Conservation (phyloP, 2,113 vertebrate species). For the Panthera uncia region DNA sequence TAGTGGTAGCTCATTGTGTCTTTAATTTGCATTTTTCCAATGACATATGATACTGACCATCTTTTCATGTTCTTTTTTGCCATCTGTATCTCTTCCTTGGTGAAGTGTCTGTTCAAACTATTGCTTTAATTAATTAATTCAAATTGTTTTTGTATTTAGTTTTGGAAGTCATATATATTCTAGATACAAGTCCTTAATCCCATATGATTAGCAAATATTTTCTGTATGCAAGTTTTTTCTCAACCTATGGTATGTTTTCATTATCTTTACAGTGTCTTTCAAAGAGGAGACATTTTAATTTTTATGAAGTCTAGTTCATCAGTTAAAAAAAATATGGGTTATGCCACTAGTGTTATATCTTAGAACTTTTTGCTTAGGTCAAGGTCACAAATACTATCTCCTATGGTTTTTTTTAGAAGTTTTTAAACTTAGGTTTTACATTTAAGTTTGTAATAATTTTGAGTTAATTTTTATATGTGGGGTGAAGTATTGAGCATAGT, state of each 20-base stretch:
- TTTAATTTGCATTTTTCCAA: neutral
- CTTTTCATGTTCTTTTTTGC: neutral
- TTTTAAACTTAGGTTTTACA: neutral
- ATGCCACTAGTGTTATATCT: neutral
- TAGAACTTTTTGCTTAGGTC: neutral
- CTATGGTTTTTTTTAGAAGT: neutral
- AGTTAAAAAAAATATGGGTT: neutral
- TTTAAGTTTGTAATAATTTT: neutral
- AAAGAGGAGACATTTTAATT: neutral
- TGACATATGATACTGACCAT: neutral
- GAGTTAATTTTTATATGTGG: neutral
- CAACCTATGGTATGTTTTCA: neutral
- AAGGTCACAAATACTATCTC: neutral
- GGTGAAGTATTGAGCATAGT: neutral
- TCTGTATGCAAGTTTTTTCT: neutral
- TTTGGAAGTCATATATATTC: neutral
- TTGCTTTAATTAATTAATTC: neutral
- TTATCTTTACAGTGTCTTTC: neutral
- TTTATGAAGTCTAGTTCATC: neutral
- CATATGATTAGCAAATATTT: neutral
- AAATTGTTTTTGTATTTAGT: neutral
- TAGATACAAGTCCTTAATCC: neutral
- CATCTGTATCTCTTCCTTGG: neutral
- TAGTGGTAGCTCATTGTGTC: neutral
- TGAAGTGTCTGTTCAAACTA: neutral